These are phyloP conservation scores for Cheilosia vulpina DNA, from an alignment of 2,888 invertebrate species.

Conservation along the genomic window DNA sequence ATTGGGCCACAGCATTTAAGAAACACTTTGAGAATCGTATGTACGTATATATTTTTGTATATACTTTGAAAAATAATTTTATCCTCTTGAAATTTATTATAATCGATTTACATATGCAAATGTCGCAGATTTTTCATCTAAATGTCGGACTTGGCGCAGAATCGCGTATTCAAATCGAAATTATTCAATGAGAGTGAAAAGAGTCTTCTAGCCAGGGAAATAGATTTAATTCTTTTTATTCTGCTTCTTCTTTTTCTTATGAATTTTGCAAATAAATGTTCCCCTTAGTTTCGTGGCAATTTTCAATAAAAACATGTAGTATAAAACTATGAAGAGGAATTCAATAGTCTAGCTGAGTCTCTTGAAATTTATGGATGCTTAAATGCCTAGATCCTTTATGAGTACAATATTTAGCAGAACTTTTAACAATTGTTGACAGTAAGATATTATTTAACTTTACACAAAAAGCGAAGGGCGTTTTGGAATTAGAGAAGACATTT, in stretches of 20 bases:
- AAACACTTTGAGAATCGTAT: constrained; percentile 42
- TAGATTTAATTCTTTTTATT: constrained; percentile 38
- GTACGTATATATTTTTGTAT: constrained; percentile 37
- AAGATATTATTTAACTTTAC: constrained; percentile 79
- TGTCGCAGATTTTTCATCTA: constrained; percentile 82
- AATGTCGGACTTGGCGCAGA: constrained; percentile 76
- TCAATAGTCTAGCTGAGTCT: constrained; percentile 45
- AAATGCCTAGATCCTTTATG: constrained; percentile 63
- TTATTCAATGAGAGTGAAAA: constrained; percentile 81
- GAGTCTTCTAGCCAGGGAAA: constrained; percentile 52
- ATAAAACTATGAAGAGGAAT: constrained; percentile 50
- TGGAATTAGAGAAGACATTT: too few species aligned
- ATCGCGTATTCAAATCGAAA: constrained; percentile 80
- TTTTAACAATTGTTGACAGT: constrained; percentile 82
- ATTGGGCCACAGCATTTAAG: constrained; percentile 48
- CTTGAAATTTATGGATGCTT: constrained; percentile 67
- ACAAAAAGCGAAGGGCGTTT: neutral
- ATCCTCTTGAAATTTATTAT: constrained; percentile 81
- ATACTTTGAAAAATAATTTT: constrained; percentile 60
- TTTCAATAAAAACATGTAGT: constrained; percentile 53
- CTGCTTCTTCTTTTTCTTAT: constrained; percentile 46
- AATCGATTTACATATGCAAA: constrained; percentile 83
- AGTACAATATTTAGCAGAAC: constrained; percentile 80
- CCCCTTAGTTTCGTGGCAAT: constrained; percentile 45
- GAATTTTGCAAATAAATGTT: constrained; percentile 55